Evolutionary conservation across 1,140 invertebrate species (phyloP).

Genomic region (Eubasilissa regina): DNA sequence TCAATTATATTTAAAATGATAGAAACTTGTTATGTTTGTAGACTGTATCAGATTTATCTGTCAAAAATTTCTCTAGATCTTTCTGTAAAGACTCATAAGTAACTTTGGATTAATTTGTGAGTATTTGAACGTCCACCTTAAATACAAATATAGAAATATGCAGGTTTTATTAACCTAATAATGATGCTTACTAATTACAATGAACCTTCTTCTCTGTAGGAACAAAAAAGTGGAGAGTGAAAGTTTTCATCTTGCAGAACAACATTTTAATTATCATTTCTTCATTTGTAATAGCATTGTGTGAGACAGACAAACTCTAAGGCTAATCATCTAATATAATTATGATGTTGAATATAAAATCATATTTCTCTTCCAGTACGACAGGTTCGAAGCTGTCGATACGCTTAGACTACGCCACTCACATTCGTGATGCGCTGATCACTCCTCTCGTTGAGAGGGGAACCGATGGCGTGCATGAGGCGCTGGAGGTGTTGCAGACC

Average conservation of each 20-base stretch:
- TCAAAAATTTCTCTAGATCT: not conserved
- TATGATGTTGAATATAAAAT: too few relatives aligned
- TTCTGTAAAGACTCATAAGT: too few relatives aligned
- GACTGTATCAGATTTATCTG: not conserved
- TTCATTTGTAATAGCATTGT: not conserved
- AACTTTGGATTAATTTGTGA: too few relatives aligned
- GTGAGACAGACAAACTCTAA: too few relatives aligned
- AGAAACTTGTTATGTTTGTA: not conserved
- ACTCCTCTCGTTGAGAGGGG: conserved; percentile 81
- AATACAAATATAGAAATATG: too few relatives aligned
- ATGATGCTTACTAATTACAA: too few relatives aligned
- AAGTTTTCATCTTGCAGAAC: not conserved
- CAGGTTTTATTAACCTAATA: too few relatives aligned
- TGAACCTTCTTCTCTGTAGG: too few relatives aligned
- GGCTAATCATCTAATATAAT: too few relatives aligned
- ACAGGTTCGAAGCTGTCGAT: conserved; percentile 85
- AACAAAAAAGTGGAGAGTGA: not conserved
- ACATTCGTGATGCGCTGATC: conserved; percentile 81
- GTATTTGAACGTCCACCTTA: too few relatives aligned
- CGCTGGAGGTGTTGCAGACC: conserved; percentile 84
- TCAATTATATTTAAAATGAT: too few relatives aligned
- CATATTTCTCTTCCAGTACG: conserved; percentile 73
- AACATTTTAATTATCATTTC: not conserved
- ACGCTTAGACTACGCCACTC: conserved; percentile 87
- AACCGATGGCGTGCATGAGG: conserved; percentile 80